Evolutionary conservation across 2,113 vertebrate genomes (phyloP), one percentile per base, ranked within the genome.

Genomic region (Callospermophilus lateralis): DNA sequence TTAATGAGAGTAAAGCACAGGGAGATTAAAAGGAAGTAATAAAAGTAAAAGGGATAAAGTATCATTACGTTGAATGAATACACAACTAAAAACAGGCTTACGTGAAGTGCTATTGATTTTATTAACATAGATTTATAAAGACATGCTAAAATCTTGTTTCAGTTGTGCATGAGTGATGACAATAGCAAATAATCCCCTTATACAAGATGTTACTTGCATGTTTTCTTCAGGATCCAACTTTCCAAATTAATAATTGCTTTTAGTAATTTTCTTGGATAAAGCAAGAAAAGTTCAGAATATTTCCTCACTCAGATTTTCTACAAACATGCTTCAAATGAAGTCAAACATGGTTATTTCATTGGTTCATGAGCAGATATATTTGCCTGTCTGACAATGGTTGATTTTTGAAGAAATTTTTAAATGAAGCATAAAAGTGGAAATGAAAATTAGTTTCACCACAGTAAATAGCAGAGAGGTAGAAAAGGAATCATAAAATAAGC

Each of bases 91-190:
- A 96, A 90, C 90, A 88, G 12, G 70, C 65, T 92, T 90, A 89
- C 79, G 19, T 96, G 89, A 97, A 97, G 34, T 90, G 61, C 61
- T 95, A 84, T 94, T 87, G 93, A 97, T 92, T 97, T 97, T 94
- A 80, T 79, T 95, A 72, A 67, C 93, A 37, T 6, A 94, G 74
- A 76, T 34, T n/a, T 94, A 92, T 85, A 96, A 96, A 94, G 61
- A 73, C 68, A 28, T 12, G 4, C 39, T 13, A 3, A 58, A 78
- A 10, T 67, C 39, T 45, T 51, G 73, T 73, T 94, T 95, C 45
- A 73, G 88, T 34, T 94, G 58, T 20, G 37, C n/a, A 91, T 67
- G 34, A 95, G 42, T 95, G 93, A 93, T 42, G 34, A 19, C 90
- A 80, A 28, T 0, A 3, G 68, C 67, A 92, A 73, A 93, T 90